These are phyloP conservation scores for Malthinus flaveolus DNA, from an alignment of 2,888 invertebrate species.

Conservation along the genomic window DNA sequence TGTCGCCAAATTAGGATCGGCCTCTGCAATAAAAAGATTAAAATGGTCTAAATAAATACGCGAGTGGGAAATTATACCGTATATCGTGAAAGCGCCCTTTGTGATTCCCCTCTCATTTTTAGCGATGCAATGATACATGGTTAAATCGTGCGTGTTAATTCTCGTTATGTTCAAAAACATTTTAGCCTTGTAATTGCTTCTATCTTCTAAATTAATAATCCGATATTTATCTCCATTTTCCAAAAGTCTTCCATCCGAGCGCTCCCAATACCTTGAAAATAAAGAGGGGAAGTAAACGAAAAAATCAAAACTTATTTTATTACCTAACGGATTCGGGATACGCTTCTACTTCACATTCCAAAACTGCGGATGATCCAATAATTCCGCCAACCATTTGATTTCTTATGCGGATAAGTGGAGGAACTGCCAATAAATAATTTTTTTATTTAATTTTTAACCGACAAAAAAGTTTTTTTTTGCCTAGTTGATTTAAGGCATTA, in stretches of 20 bases:
- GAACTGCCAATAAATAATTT: conserved; percentile 63
- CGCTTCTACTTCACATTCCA: conserved; percentile 87
- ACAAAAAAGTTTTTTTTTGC: not conserved
- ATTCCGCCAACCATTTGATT: conserved; percentile 74
- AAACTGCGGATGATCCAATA: conserved; percentile 68
- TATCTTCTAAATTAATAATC: conserved; percentile 60
- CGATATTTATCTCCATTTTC: conserved; percentile 69
- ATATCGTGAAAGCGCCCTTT: conserved; percentile 70
- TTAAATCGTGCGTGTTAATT: conserved; percentile 69
- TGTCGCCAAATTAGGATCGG: conserved; percentile 58
- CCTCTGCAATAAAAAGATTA: conserved; percentile 37
- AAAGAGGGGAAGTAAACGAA: not conserved
- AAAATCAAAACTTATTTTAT: conserved; percentile 9
- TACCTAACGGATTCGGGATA: conserved; percentile 79
- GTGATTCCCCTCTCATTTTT: conserved; percentile 83
- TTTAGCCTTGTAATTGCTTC: conserved; percentile 66
- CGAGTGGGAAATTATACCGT: no score
- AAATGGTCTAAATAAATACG: not conserved
- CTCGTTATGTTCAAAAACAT: conserved; percentile 79
- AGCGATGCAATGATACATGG: conserved; percentile 80
- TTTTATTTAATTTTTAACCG: not conserved
- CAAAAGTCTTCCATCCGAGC: conserved; percentile 72
- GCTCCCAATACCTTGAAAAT: conserved; percentile 80
- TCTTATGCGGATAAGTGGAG: conserved; percentile 80
- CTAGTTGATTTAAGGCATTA: not conserved